Evolutionary conservation across 2,113 vertebrate species (phyloP), one percentile per base, ranked within the genome.

Genomic region (Regulus satrapa): DNA sequence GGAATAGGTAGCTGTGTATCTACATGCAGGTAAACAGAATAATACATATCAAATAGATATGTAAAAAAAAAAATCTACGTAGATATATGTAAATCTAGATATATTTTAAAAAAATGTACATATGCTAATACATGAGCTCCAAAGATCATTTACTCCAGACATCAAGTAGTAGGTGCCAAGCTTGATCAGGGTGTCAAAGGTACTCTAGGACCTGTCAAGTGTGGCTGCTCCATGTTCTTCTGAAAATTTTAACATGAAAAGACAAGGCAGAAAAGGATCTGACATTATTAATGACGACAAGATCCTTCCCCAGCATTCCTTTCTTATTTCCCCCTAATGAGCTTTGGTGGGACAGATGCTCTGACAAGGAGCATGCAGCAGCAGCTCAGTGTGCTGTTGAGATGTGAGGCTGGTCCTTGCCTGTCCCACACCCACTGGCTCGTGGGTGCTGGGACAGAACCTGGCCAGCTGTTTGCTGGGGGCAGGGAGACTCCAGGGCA

Each of bases 121-220:
- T 74, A 96, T 90, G 76, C 84, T 94, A 78, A 85, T 94, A 48
- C 0, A 16, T 54, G 77, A 92, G 75, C 78, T 74, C 58, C 79
- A 46, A 48, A 73, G 54, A 95, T 89, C n/a, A 55, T 43, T 85
- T 91, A 79, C 63, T 63, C 43, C n/a, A 41, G 59, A 92, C 43
- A 90, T 71, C 10, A 61, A 92, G 55, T 61, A 79, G 71, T 51
- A 87, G 93, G 68, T 84, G 80, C 67, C 5, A 7, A 64, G 84
- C 76, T 94, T 91, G 85, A 94, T 97, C 90, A 95, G 43, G 41
- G 93, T 85, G 93, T 96, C 96, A 96, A 94, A 95, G 79, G 21
- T 78, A 62, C 48, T 84, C 41, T 14, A 89, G 56, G 52, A 69
- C 66, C 81, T 95, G 88, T 92, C 93, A 96, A 84, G 64, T n/a